These are phyloP conservation scores for Pristionchus maxplancki DNA, from an alignment of 2,888 invertebrate species.

Conservation along the genomic window DNA sequence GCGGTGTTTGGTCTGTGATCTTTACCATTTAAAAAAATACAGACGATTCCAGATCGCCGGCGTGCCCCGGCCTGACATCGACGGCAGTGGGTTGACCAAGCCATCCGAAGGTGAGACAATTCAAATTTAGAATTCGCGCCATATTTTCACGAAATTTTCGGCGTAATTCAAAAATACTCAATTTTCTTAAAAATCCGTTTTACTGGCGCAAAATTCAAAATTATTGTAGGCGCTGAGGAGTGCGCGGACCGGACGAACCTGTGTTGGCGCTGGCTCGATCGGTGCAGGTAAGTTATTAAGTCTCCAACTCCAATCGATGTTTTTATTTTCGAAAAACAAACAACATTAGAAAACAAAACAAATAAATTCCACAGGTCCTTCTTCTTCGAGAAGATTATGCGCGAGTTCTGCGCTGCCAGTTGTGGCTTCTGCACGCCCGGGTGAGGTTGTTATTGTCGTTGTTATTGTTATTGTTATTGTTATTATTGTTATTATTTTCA, in stretches of 20 bases:
- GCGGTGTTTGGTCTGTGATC: background rate
- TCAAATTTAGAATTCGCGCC: conserved; percentile 21
- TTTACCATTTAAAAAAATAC: background rate
- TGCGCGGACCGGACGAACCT: conserved; percentile 74
- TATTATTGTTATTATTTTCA: background rate
- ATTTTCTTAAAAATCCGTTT: background rate
- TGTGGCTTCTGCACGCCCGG: conserved; percentile 60
- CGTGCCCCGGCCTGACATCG: conserved; percentile 6
- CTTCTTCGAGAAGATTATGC: conserved; percentile 77
- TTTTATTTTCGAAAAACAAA: too few species aligned
- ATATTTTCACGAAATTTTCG: background rate
- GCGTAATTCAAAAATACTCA: background rate
- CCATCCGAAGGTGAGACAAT: conserved; percentile 22
- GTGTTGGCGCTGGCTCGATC: conserved; percentile 76
- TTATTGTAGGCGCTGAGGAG: conserved; percentile 52
- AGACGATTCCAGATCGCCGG: background rate
- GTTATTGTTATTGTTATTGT: background rate
- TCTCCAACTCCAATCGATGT: too few species aligned
- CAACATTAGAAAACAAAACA: background rate
- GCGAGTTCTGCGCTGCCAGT: conserved; percentile 58
- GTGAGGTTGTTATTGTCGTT: background rate
- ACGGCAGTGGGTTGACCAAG: conserved; percentile 10
- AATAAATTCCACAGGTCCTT: conserved; percentile 57
- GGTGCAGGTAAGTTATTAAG: conserved; percentile 60
- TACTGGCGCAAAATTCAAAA: conserved; percentile 3